These are phyloP conservation scores for Rhagoletis zephyria DNA, from an alignment of 1,140 invertebrate species.

Conservation along the genomic window DNA sequence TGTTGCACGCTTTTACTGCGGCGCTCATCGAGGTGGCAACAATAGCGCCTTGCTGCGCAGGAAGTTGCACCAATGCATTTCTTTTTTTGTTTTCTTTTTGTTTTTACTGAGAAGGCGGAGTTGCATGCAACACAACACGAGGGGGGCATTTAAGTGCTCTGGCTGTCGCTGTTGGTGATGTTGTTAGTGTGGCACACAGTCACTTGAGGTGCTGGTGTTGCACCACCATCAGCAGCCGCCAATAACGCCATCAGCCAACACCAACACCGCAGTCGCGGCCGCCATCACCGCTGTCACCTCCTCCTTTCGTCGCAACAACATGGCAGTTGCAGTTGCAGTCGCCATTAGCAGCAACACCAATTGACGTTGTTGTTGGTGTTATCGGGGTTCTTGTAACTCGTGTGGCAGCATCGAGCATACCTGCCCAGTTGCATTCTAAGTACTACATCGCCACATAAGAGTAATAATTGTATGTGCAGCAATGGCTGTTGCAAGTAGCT, in stretches of 20 bases:
- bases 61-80: slow-evolving; percentile 6
- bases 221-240: slow-evolving; percentile 23
- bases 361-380: background rate
- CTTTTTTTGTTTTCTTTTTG: no score
- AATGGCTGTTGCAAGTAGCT: background rate
- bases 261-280: background rate
- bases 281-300: background rate
- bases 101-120: slow-evolving; percentile 62
- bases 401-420: background rate
- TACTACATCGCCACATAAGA: background rate
- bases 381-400: background rate
- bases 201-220: slow-evolving; percentile 34
- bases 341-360: slow-evolving; percentile 48
- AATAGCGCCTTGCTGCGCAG: slow-evolving; percentile 52
- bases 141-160: slow-evolving; percentile 67
- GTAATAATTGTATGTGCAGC: slow-evolving; percentile 1
- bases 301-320: background rate
- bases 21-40: slow-evolving; percentile 13
- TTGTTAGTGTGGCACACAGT: background rate
- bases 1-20: slow-evolving; percentile 58
- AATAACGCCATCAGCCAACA: background rate
- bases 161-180: slow-evolving; percentile 2
- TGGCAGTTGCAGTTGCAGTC: slow-evolving; percentile 42
- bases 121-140: slow-evolving; percentile 63
- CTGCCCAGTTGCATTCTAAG: background rate